phyloP scores from a whole-genome alignment of 2,888 invertebrate genomes.

The Tenthredo notha region DNA sequence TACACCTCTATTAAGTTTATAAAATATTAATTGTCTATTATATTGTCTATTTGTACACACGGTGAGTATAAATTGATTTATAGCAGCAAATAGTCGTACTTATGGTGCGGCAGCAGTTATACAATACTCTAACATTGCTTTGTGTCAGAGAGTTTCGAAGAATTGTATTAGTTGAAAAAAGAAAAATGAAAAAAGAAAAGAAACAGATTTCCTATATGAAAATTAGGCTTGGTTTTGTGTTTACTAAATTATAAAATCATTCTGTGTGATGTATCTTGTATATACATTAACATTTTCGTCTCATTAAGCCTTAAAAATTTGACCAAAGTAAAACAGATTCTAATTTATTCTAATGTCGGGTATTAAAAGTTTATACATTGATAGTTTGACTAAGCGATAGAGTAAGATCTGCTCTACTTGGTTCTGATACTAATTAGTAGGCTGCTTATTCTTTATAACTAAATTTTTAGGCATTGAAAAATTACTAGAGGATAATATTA shows the following conservation, averaged over 20 bases:
- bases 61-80: constrained; percentile 40
- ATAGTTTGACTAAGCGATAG: neutral
- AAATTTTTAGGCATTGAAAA: neutral
- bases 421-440: neutral
- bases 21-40: constrained; percentile 11
- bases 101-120: neutral
- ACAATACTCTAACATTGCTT: neutral
- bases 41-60: constrained; percentile 35
- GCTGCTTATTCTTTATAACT: neutral
- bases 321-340: neutral
- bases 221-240: neutral
- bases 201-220: neutral
- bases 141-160: neutral
- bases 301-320: neutral
- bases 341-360: neutral
- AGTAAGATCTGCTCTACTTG: neutral
- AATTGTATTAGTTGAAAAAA: neutral
- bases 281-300: neutral
- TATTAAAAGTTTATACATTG: neutral
- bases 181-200: neutral
- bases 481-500: constrained; percentile 30
- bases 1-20: constrained; percentile 13
- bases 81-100: neutral
- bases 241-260: neutral
- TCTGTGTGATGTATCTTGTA: neutral